Conservation (phyloP, 2,888 invertebrate genomes). For the Apotomis betuletana region DNA sequence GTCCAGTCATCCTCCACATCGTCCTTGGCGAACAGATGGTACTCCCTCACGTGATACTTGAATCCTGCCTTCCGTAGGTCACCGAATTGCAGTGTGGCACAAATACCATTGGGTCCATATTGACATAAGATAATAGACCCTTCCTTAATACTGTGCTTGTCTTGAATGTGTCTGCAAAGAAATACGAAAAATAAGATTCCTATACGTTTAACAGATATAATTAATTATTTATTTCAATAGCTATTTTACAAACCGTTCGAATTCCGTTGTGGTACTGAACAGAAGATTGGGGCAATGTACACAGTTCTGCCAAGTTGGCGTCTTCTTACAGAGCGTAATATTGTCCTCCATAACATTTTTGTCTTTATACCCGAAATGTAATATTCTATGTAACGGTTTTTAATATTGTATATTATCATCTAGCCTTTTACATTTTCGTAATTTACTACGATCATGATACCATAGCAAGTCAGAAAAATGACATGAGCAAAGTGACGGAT, state of each 20-base stretch:
- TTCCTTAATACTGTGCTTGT: conserved; percentile 91
- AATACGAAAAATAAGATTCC: conserved; percentile 23
- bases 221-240: conserved; percentile 29
- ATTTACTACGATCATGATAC: conserved; percentile 29
- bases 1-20: conserved; percentile 87
- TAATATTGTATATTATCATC: conserved; percentile 17
- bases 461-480: conserved; percentile 28
- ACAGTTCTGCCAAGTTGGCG: conserved; percentile 85
- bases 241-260: conserved; percentile 80
- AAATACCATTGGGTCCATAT: conserved; percentile 94
- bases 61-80: conserved; percentile 95
- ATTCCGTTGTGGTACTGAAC: conserved; percentile 83
- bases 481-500: conserved; percentile 30
- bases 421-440: conserved; percentile 31
- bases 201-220: conserved; percentile 26
- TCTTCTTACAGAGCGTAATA: conserved; percentile 60
- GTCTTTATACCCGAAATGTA: conserved; percentile 42
- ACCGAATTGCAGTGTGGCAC: conserved; percentile 93
- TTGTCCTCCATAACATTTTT: conserved; percentile 82
- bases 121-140: conserved; percentile 94
- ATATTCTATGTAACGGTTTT: conserved; percentile 16
- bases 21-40: conserved; percentile 78
- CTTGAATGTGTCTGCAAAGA: conserved; percentile 87
- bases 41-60: conserved; percentile 91
- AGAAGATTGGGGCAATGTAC: conserved; percentile 84